phyloP scores from a whole-genome alignment of 2,888 invertebrate species.

The Stramonita haemastoma region DNA sequence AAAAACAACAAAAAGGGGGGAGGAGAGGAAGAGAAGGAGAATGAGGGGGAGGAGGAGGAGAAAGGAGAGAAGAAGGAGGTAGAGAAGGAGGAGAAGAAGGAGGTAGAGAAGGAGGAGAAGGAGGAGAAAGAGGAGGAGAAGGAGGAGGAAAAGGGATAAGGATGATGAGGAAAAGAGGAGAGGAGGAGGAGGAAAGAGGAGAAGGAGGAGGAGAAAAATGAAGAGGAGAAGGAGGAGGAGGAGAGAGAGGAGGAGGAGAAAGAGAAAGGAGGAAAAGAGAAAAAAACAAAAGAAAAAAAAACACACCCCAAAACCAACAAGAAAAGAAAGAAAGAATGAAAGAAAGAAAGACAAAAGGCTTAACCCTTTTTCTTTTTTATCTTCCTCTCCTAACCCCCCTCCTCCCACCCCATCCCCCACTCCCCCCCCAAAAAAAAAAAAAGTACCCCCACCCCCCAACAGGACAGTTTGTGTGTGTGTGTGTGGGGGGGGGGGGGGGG shows the following conservation, averaged over 20 bases:
- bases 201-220: background rate
- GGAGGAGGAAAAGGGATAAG: background rate
- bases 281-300: background rate
- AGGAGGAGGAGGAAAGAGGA: background rate
- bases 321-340: background rate
- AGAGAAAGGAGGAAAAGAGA: background rate
- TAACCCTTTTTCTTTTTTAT: no score
- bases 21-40: background rate
- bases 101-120: background rate
- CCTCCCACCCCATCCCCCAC: no score
- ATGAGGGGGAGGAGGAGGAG: no score
- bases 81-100: background rate
- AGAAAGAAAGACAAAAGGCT: background rate
- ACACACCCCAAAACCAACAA: background rate
- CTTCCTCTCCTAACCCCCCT: no score
- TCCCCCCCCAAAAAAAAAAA: background rate
- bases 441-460: background rate
- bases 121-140: background rate
- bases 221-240: background rate
- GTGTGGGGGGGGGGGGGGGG: no score
- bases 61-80: background rate
- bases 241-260: background rate
- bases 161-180: background rate
- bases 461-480: no score
- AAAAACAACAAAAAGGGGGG: background rate